Base-by-base conservation (phyloP, 2,797 vertebrate genomes). In the Hybognathus amarus region DNA sequence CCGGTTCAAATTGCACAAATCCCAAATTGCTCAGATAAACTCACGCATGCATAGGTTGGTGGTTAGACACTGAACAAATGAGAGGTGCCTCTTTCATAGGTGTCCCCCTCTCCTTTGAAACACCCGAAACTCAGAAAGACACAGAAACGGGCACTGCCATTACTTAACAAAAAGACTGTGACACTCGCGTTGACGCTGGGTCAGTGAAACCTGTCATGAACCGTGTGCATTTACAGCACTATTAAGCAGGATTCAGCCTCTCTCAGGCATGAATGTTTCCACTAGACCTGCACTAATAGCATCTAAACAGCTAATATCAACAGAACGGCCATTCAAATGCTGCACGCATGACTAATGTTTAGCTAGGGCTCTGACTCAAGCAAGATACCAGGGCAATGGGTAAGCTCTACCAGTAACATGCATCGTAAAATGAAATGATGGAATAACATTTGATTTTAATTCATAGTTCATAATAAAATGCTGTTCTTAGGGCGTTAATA, bases 231-330 rank as follows among this genome's bases (percentile, higher is more conserved):
- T 89, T 85, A 84, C 75, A 86, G 77, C 69, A 87, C 79, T 77
- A 86, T 82, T 82, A 80, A 73, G 68, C 74, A 73, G 83, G 61
- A 84, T 82, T 79, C 40, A 68, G 80, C 33, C 50, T 40, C 71
- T 79, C 52, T 85, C 80, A 76, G 78, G 80, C 84, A 83, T 70
- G 85, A 82, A 73, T 64, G 76, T 76, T 89, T 86, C 80, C 77
- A 86, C 45, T 45, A 82, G 74, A 83, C 50, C 69, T 79, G 68
- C 80, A 85, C 69, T 42, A 80, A 75, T 64, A 56, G 30, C 82
- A 85, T 45, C 70, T 67, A 77, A 74, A 59, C 74, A 80, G 76
- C 77, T 61, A 42, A 77, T 74, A 54, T 63, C 59, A 75, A 79
- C 12, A 70, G 66, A 27, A 47, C 22, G 45, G 54, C 24, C 47